Evolutionary conservation across 2,797 vertebrate species (phyloP).

Genomic region (Aphelocoma californica): DNA sequence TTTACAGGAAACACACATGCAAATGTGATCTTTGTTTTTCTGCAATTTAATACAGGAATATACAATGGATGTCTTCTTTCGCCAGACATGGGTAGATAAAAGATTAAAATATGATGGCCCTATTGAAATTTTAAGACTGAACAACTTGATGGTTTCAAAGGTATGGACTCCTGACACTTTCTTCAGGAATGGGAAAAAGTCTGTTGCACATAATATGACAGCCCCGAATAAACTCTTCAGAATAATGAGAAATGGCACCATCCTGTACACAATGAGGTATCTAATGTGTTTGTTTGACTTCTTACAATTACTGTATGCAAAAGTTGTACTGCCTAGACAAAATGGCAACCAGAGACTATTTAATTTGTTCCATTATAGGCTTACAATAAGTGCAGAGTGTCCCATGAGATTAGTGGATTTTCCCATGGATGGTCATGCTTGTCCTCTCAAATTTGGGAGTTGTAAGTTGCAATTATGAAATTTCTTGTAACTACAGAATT

Average conservation of each 20-base stretch:
- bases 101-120: slow-evolving; percentile 92
- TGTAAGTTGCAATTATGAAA: slow-evolving; percentile 85
- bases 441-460: slow-evolving; percentile 98
- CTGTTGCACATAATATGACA: slow-evolving; percentile 98
- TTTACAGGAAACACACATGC: background rate
- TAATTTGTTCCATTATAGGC: slow-evolving; percentile 80
- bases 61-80: slow-evolving; percentile 99
- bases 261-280: slow-evolving; percentile 98
- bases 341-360: slow-evolving; percentile 63
- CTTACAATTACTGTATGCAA: slow-evolving; percentile 44
- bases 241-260: slow-evolving; percentile 99
- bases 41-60: slow-evolving; percentile 86
- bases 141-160: slow-evolving; percentile 98
- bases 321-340: slow-evolving; percentile 54
- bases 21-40: slow-evolving; percentile 50
- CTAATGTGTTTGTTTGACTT: background rate
- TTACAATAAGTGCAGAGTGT: slow-evolving; percentile 96
- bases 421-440: slow-evolving; percentile 98
- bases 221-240: slow-evolving; percentile 97
- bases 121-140: slow-evolving; percentile 94
- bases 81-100: slow-evolving; percentile 97
- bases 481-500: slow-evolving; percentile 60
- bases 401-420: slow-evolving; percentile 98
- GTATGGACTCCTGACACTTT: slow-evolving; percentile 99
- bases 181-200: slow-evolving; percentile 98